Percentiles rank a stretch among this genome's conserved stretches.
phyloP scores from a whole-genome alignment of 2,113 vertebrate species.

The Grus americana region DNA sequence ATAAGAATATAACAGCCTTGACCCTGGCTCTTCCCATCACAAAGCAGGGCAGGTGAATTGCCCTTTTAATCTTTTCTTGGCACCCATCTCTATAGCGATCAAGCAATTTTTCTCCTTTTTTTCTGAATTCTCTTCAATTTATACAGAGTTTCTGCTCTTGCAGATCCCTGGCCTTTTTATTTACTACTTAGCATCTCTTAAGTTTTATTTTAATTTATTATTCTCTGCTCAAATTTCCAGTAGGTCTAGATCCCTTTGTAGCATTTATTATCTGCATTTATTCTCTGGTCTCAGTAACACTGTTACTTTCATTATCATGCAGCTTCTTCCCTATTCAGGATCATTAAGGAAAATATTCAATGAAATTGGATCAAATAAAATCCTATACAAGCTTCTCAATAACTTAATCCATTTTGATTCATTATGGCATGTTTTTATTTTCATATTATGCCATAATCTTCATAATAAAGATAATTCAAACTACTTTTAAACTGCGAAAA shows the following conservation, averaged over 20 bases:
- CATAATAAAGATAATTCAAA: constrained; percentile 1
- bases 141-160: not conserved
- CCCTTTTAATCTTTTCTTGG: not conserved
- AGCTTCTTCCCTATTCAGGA: not conserved
- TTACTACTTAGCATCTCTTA: not conserved
- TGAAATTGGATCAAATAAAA: constrained; percentile 50
- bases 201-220: not conserved
- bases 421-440: not conserved
- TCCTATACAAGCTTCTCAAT: not conserved
- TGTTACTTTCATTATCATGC: not conserved
- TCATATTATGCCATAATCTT: not conserved
- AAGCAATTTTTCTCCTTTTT: not conserved
- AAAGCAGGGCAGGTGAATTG: not conserved
- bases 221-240: not conserved
- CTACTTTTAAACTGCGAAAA: constrained; percentile 22
- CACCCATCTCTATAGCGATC: not conserved
- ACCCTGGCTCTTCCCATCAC: not conserved
- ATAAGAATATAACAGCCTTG: not conserved
- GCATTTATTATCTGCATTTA: not conserved
- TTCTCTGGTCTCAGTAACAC: not conserved
- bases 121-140: not conserved
- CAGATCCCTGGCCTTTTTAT: not conserved
- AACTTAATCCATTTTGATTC: constrained; percentile 30
- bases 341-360: not conserved
- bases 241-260: not conserved